Evolutionary conservation across 2,113 vertebrate genomes (phyloP).

Genomic region (Miniopterus natalensis): DNA sequence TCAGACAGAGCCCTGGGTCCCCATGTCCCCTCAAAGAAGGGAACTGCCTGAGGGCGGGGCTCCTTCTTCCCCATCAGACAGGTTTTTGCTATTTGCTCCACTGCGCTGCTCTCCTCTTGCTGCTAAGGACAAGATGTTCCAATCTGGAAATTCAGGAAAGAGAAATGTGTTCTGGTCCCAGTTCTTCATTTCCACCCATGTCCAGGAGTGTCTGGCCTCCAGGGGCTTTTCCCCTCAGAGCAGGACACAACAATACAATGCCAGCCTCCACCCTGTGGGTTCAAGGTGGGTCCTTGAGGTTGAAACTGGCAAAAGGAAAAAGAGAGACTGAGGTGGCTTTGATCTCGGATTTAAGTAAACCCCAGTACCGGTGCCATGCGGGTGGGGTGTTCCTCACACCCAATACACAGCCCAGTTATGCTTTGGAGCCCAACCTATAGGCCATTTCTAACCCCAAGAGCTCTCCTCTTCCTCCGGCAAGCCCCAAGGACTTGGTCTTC

Average conservation of each 20-base stretch:
- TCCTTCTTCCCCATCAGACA: background rate
- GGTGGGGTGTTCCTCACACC: background rate
- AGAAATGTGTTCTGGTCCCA: background rate
- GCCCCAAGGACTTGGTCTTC: background rate
- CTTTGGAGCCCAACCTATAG: background rate
- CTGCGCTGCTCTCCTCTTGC: background rate
- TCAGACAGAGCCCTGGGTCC: background rate
- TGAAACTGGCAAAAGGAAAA: background rate
- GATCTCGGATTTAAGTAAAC: background rate
- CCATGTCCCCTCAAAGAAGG: background rate
- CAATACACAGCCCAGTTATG: background rate
- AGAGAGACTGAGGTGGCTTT: background rate
- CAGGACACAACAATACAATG: background rate
- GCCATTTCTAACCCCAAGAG: background rate
- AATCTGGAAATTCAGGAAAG: background rate
- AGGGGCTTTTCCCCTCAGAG: background rate
- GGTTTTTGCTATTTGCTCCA: background rate
- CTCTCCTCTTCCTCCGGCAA: background rate
- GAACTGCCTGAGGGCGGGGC: background rate
- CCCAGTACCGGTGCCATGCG: rapidly evolving
- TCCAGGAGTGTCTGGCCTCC: background rate
- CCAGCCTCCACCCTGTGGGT: background rate
- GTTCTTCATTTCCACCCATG: background rate
- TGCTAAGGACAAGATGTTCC: background rate
- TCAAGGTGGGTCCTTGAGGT: background rate